A percentile compares a stretch with the other conserved stretches of the same genome.
Conservation (phyloP, 2,113 vertebrate species). For the Galeopterus variegatus region DNA sequence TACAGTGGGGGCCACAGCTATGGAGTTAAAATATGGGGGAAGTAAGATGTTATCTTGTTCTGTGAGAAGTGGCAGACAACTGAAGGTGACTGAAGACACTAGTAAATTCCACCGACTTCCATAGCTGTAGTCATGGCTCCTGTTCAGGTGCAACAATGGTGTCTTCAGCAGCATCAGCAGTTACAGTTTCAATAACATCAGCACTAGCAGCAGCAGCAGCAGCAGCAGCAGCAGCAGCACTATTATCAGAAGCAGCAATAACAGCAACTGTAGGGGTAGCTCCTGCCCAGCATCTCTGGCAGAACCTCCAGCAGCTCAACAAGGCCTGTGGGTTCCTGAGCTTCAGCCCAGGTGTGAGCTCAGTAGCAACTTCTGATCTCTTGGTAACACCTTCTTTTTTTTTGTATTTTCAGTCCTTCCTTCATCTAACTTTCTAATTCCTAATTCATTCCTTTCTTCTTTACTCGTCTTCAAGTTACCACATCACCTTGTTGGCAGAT, state of each 20-base stretch:
- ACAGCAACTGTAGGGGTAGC: background rate
- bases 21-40: background rate
- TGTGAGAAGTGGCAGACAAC: background rate
- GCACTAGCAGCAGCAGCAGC: background rate
- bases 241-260: too few relatives aligned
- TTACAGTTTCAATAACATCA: background rate
- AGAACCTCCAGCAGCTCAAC: background rate
- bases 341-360: background rate
- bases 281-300: background rate
- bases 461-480: background rate
- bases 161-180: background rate
- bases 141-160: background rate
- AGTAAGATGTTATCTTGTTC: background rate
- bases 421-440: background rate
- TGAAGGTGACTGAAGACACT: background rate
- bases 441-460: background rate
- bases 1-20: background rate
- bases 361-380: background rate
- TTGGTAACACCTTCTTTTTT: background rate
- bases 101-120: background rate
- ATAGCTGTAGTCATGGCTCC: background rate
- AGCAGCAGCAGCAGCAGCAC: too few relatives aligned
- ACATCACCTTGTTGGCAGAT: background rate
- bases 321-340: background rate
- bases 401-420: background rate